Evolutionary conservation across 1,140 invertebrate genomes (phyloP).

Genomic region (Caenorhabditis brenneri): DNA sequence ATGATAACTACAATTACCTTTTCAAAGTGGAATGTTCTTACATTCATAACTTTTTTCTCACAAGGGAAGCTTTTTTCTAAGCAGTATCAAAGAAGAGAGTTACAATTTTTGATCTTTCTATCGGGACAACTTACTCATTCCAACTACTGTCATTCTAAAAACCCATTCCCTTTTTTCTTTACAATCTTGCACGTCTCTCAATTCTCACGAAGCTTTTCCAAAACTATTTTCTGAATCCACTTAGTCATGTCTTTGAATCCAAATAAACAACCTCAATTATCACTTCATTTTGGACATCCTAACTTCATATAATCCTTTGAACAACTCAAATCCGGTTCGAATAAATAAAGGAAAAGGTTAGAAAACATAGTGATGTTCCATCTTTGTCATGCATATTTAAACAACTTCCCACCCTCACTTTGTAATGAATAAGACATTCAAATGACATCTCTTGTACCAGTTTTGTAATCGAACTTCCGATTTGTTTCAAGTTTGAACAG

Average conservation of each 20-base stretch:
- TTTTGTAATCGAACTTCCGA: constrained; percentile 5
- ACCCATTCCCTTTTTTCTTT: no score
- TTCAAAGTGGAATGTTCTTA: no score
- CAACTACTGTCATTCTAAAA: not conserved
- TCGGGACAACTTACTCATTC: not conserved
- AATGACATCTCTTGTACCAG: not conserved
- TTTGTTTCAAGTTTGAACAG: not conserved
- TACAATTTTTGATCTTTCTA: not conserved
- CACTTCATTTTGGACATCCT: no score
- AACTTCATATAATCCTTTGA: no score
- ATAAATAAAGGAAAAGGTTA: not conserved
- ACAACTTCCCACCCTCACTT: not conserved
- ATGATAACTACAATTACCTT: no score
- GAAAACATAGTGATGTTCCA: not conserved
- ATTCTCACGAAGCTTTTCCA: not conserved
- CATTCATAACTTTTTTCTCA: no score
- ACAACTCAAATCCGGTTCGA: no score
- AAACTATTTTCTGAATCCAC: not conserved
- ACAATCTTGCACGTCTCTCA: not conserved
- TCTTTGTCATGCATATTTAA: not conserved
- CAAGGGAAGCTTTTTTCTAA: no score
- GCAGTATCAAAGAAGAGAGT: no score
- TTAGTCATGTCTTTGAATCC: not conserved
- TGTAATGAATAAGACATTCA: not conserved
- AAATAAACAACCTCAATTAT: no score